Base-by-base conservation (phyloP, 1,140 invertebrate species). In the Musca domestica region DNA sequence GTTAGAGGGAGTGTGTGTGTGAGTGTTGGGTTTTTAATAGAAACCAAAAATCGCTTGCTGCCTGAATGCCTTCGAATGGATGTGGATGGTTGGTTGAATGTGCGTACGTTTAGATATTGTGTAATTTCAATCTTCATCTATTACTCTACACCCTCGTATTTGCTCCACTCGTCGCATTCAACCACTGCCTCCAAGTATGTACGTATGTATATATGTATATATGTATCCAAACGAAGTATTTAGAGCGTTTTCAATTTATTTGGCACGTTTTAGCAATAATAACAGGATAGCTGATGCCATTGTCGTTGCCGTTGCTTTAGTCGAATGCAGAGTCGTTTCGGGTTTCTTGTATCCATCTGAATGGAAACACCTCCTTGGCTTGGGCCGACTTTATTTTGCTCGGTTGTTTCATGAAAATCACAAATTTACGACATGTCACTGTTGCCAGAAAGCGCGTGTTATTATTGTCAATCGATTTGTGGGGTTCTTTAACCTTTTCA, bases 381-480 rank as follows among this genome's bases (percentile, higher is more conserved):
- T 61, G 34, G 7, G 17, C 17, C 34, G 15, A 34, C 27, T 6
- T 61, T 34, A 34, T 61, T 41, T 41, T 41, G 4, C 34, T 61
- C 17, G 25, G 27, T 61, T 34, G 17, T 61, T 34, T 61, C 15
- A 34, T n/a, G 56, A 30, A 61, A 61, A 61, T 61, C 56, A 34
- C n/a, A 61, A 56, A 61, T 61, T 61, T 61, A 61, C 56, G 56
- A 22, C 34, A 19, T 34, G 56, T 61, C n/a, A 61, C 19, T 61
- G 56, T 34, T 61, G 56, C 25, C 56, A 61, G 56, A 61, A 61
- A 17, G 19, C 56, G 56, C 56, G 56, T 61, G 56, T 61, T 61
- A 12, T 61, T 61, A 61, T 27, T 61, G 25, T 61, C 56, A 61
- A 61, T 61, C 56, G 56, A 61, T 61, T 61, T 61, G 56, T 61